Conservation (phyloP, 2,113 vertebrate genomes). For the human (Homo sapiens) region DNA sequence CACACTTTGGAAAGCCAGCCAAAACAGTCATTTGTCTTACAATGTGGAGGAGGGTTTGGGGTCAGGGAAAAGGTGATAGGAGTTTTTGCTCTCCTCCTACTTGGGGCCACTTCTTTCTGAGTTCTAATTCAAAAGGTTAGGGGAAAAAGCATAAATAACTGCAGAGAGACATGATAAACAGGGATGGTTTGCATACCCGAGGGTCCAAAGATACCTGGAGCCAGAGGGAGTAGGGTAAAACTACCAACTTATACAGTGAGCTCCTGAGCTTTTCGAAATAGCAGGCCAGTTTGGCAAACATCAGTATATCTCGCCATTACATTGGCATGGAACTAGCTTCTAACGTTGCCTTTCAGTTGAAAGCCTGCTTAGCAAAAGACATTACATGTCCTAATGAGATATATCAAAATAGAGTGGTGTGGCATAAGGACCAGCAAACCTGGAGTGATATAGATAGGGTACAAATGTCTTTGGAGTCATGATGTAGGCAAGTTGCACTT, state of each 20-base stretch:
- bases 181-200: not conserved
- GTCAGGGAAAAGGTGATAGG: not conserved
- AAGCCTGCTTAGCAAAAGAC: not conserved
- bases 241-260: not conserved
- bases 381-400: not conserved
- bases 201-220: not conserved
- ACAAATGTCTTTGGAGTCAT: not conserved
- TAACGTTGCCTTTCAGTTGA: not conserved
- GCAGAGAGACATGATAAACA: not conserved
- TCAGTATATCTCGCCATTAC: not conserved
- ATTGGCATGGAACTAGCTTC: not conserved
- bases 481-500: not conserved
- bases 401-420: not conserved
- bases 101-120: not conserved
- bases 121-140: not conserved
- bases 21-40: not conserved
- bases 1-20: not conserved
- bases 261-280: not conserved
- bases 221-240: not conserved
- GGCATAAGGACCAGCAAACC: fast-evolving
- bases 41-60: not conserved
- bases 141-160: not conserved
- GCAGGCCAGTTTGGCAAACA: not conserved
- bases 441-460: not conserved
- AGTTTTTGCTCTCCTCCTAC: not conserved